Evolutionary conservation across 64 coral and sea anemone species (phyloP), one percentile per base, ranked within the genome.

Genomic region (Porites lutea): DNA sequence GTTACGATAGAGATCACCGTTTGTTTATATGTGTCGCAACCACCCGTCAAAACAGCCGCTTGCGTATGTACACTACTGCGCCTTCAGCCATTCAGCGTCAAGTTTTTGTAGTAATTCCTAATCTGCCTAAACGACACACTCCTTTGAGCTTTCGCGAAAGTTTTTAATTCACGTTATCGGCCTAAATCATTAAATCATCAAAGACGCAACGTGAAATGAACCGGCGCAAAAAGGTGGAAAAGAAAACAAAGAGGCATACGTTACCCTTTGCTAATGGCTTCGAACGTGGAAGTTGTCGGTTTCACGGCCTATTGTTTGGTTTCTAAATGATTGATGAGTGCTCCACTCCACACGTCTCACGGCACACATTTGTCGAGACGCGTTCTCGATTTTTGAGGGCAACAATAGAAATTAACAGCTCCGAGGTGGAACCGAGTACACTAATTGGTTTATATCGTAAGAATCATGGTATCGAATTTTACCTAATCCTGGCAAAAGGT

Each of bases 91-190:
- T 48, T 83, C 81, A 83, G 16, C 81, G 44, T 65, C 45, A 16
- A 67, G 80, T 19, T 83, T 83, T 83, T 67, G 81, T 67, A 65
- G 47, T 67, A 83, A 83, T 83, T 65, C 62, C 44, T 52, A 83
- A 83, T 83, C 81, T 83, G 62, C 81, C 81, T 83, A 83, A 83
- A 83, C 81, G 81, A 83, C 81, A 48, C 81, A 18, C 81, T 83
- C 45, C 81, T 48, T 50, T 83, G 81, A 10, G 81, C 61, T 68
- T 51, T 83, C 46, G 45, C 62, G 62, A 67, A 83, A 49, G 81
- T 68, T 20, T 57, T 83, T 83, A 83, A 67, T 83, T 67, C 62
- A 8, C 46, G 81, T 83, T 68, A 83, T 83, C 81, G 62, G 81
- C 81, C 61, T 83, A 83, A 83, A 68, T 83, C 81, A 83, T 83